Evolutionary conservation across 1,140 invertebrate genomes (phyloP).

Genomic region (Sarcophaga peregrina): DNA sequence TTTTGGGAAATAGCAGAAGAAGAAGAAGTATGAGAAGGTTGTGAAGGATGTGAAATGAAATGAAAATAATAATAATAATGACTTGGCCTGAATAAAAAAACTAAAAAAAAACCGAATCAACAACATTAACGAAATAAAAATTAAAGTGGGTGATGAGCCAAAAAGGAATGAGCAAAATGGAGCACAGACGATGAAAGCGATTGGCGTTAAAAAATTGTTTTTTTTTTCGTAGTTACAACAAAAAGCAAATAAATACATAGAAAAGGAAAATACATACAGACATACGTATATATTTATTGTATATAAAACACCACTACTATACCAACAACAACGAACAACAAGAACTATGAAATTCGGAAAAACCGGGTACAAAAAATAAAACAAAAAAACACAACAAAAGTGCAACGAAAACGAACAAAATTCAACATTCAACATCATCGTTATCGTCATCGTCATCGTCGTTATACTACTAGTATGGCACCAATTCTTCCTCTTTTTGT

Average conservation of each 20-base stretch:
- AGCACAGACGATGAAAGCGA: neutral
- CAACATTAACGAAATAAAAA: too few relatives aligned
- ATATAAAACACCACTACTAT: neutral
- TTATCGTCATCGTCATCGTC: neutral
- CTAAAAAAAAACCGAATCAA: too few relatives aligned
- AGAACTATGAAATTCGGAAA: conserved; percentile 31
- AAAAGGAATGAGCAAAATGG: neutral
- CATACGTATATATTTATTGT: neutral
- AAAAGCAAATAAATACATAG: neutral
- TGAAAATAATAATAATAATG: too few relatives aligned
- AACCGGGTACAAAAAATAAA: neutral
- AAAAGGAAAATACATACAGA: neutral
- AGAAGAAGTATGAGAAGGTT: neutral
- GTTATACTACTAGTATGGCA: neutral
- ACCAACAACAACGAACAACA: conserved; percentile 19
- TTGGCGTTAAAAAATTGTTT: neutral
- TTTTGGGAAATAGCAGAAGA: neutral
- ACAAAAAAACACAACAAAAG: neutral
- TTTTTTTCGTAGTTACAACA: conserved; percentile 25
- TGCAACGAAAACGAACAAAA: neutral
- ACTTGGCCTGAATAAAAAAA: too few relatives aligned
- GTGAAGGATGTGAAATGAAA: too few relatives aligned
- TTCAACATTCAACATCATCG: neutral
- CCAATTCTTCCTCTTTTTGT: neutral
- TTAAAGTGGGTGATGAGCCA: neutral